A percentile compares a stretch with the other conserved stretches of the same genome.
These are phyloP conservation scores for Eupithecia insigniata DNA, from an alignment of 2,888 invertebrate species.

Conservation along the genomic window DNA sequence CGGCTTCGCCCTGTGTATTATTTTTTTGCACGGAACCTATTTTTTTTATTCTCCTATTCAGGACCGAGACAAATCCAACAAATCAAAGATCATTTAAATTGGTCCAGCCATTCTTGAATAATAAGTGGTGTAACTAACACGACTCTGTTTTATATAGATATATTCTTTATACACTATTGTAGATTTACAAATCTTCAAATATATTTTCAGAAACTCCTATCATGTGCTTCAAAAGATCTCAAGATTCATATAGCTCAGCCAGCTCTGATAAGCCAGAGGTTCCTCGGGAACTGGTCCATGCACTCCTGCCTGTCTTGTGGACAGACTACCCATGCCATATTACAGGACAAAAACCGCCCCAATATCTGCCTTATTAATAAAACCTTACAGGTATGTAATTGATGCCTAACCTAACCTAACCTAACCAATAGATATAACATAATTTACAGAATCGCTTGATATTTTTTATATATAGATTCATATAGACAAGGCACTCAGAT, in stretches of 20 bases:
- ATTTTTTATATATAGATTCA: too few relatives aligned
- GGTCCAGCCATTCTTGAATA: too few relatives aligned
- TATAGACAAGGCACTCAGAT: too few relatives aligned
- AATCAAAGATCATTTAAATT: too few relatives aligned
- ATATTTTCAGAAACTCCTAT: constrained; percentile 78
- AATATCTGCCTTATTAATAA: constrained; percentile 82
- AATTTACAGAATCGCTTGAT: too few relatives aligned
- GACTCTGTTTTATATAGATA: too few relatives aligned
- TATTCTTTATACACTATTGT: background rate
- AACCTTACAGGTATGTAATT: constrained; percentile 80
- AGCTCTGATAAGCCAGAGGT: constrained; percentile 81
- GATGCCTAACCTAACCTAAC: background rate
- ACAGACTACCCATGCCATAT: constrained; percentile 85
- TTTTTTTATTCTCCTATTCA: too few relatives aligned
- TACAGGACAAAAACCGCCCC: constrained; percentile 74
- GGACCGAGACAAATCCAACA: too few relatives aligned
- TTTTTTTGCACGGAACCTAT: too few relatives aligned
- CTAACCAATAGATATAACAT: background rate
- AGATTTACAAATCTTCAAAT: background rate
- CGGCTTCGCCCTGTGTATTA: too few relatives aligned
- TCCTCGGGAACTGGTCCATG: constrained; percentile 85
- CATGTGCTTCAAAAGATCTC: constrained; percentile 76
- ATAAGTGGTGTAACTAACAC: too few relatives aligned
- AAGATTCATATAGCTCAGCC: constrained; percentile 84
- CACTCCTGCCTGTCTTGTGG: constrained; percentile 87